Evolutionary conservation across 1,140 invertebrate genomes (phyloP).

Genomic region (Cyrtorhinus lividipennis): DNA sequence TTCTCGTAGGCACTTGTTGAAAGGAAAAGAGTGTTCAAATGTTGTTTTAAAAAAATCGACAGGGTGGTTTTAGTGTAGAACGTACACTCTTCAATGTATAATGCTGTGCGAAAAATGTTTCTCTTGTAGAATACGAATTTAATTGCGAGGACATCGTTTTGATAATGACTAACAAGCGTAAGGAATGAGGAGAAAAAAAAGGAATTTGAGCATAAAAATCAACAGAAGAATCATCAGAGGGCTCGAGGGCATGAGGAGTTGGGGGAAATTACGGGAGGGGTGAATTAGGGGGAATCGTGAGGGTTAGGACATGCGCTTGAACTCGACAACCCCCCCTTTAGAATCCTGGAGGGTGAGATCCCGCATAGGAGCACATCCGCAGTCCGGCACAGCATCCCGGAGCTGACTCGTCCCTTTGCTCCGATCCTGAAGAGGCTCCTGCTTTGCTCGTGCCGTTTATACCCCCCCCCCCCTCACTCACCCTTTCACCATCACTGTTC

Average conservation of each 20-base stretch:
- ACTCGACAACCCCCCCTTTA: background rate
- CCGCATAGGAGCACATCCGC: conserved; percentile 5
- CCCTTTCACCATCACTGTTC: background rate
- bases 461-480: background rate
- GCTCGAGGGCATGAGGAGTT: background rate
- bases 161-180: too few species aligned
- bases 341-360: background rate
- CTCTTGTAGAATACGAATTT: too few species aligned
- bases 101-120: too few species aligned
- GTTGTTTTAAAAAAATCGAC: too few species aligned
- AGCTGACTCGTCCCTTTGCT: conserved; percentile 1
- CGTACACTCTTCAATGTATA: too few species aligned
- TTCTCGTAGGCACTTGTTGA: too few species aligned
- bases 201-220: background rate
- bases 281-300: background rate
- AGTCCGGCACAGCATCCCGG: conserved; percentile 9
- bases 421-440: too few species aligned
- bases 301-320: background rate
- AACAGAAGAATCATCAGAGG: conserved; percentile 8
- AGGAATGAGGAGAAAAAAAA: background rate
- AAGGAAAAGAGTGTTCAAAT: too few species aligned
- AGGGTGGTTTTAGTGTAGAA: too few species aligned
- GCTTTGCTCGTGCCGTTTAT: background rate
- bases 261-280: background rate
- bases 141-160: too few species aligned